These are phyloP conservation scores for Pelobates fuscus DNA, from an alignment of 2,113 vertebrate species.

Conservation along the genomic window DNA sequence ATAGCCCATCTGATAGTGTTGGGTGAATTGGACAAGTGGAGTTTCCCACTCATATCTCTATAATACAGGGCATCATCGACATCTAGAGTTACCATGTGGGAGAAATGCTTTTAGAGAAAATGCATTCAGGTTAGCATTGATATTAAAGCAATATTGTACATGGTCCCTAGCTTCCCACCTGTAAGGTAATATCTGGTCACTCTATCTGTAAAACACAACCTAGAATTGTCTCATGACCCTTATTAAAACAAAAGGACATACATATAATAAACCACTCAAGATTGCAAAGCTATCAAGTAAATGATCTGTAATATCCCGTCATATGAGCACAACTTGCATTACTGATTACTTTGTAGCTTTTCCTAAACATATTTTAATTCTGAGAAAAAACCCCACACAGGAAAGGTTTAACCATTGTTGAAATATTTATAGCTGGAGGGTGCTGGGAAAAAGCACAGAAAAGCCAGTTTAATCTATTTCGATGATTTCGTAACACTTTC, in stretches of 20 bases:
- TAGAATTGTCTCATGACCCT: background rate
- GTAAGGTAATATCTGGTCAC: too few relatives aligned
- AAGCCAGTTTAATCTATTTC: constrained; percentile 57
- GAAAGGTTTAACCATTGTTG: constrained; percentile 50
- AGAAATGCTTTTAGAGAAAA: too few relatives aligned
- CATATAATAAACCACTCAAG: background rate
- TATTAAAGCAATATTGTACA: too few relatives aligned
- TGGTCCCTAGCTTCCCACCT: too few relatives aligned
- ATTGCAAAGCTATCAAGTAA: background rate
- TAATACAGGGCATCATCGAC: too few relatives aligned
- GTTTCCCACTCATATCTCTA: too few relatives aligned
- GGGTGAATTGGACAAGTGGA: too few relatives aligned
- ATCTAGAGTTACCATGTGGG: too few relatives aligned
- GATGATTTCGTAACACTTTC: constrained; percentile 49
- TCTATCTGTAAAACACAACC: too few relatives aligned
- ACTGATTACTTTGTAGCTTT: constrained; percentile 28
- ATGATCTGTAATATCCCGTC: background rate
- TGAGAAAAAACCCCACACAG: constrained; percentile 50
- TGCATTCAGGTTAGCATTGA: too few relatives aligned
- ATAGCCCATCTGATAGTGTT: too few relatives aligned
- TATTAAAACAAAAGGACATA: background rate
- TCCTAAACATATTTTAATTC: constrained; percentile 44
- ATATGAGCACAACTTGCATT: background rate
- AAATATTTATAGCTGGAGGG: constrained; percentile 53
- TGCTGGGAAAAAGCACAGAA: constrained; percentile 39